A percentile compares a stretch with the other conserved stretches of the same genome.
Evolutionary conservation across 2,888 invertebrate species (phyloP).

Genomic region (Selenia dentaria): DNA sequence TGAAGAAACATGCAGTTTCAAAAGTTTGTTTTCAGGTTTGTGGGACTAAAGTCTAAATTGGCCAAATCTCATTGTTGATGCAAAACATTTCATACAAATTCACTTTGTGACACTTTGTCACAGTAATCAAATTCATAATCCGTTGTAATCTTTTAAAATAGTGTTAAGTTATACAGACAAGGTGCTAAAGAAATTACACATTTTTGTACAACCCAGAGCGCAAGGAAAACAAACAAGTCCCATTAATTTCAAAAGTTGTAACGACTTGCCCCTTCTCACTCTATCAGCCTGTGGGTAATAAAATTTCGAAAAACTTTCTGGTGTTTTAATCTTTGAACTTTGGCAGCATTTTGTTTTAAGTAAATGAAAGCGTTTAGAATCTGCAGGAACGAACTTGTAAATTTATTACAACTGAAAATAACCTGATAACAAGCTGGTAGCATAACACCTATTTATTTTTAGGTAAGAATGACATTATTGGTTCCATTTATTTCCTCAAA

Average conservation of each 20-base stretch:
- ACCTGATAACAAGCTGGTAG: too few species aligned
- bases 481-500: too few species aligned
- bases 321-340: slow-evolving; percentile 34
- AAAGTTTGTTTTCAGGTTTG: too few species aligned
- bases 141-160: neutral
- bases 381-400: neutral
- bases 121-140: neutral
- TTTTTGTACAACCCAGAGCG: slow-evolving; percentile 8
- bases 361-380: slow-evolving; percentile 15
- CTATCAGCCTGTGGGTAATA: slow-evolving; percentile 37
- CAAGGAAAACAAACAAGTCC: slow-evolving; percentile 37
- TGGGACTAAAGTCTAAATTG: slow-evolving; percentile 19
- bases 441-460: too few species aligned
- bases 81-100: too few species aligned
- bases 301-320: slow-evolving; percentile 35
- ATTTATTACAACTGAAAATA: too few species aligned
- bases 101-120: too few species aligned
- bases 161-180: neutral
- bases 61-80: slow-evolving; percentile 22
- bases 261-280: slow-evolving; percentile 37
- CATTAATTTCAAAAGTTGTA: slow-evolving; percentile 37
- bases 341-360: slow-evolving; percentile 18
- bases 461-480: too few species aligned
- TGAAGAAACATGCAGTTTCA: too few species aligned
- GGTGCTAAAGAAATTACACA: slow-evolving; percentile 24